Percentiles rank a stretch among this genome's conserved stretches.
phyloP scores from a whole-genome alignment of 2,888 invertebrate genomes.

The Dryococelus australis region DNA sequence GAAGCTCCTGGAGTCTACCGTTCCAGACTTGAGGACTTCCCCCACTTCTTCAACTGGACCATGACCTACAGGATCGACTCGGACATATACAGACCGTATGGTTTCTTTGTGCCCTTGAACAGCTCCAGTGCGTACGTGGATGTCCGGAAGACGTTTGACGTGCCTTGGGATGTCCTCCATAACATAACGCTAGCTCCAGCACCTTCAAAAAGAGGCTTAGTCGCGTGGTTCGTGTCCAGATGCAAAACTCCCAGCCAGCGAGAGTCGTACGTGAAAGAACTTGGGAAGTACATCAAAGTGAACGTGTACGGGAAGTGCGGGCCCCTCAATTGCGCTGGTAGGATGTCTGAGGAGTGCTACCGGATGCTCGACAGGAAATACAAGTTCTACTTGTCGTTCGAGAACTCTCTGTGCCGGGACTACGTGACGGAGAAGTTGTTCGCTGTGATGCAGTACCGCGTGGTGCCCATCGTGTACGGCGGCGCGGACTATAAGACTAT shows the following conservation, averaged over 20 bases:
- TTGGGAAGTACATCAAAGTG: constrained; percentile 58
- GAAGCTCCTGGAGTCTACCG: constrained; percentile 58
- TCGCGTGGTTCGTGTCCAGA: constrained; percentile 65
- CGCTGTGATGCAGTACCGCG: constrained; percentile 38
- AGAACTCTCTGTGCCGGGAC: constrained; percentile 47
- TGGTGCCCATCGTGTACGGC: constrained; percentile 48
- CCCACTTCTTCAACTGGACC: constrained; percentile 71
- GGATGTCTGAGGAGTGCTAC: constrained; percentile 57
- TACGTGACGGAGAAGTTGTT: constrained; percentile 48
- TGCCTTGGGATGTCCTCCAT: background rate
- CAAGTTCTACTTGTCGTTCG: constrained; percentile 48
- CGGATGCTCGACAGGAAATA: constrained; percentile 58
- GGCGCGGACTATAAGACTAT: constrained; percentile 41
- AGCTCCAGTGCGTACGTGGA: background rate
- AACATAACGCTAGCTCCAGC: background rate
- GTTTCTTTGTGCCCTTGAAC: constrained; percentile 54
- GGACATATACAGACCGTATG: constrained; percentile 74
- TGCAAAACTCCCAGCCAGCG: constrained; percentile 62
- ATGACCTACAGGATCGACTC: constrained; percentile 70
- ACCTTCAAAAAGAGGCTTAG: background rate
- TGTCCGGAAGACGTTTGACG: background rate
- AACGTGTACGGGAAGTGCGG: constrained; percentile 61
- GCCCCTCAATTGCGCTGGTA: constrained; percentile 56
- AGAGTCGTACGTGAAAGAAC: constrained; percentile 57
- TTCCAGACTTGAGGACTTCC: constrained; percentile 48